These are phyloP conservation scores for Sarcoramphus papa DNA, from an alignment of 2,797 vertebrate genomes.

Conservation along the genomic window DNA sequence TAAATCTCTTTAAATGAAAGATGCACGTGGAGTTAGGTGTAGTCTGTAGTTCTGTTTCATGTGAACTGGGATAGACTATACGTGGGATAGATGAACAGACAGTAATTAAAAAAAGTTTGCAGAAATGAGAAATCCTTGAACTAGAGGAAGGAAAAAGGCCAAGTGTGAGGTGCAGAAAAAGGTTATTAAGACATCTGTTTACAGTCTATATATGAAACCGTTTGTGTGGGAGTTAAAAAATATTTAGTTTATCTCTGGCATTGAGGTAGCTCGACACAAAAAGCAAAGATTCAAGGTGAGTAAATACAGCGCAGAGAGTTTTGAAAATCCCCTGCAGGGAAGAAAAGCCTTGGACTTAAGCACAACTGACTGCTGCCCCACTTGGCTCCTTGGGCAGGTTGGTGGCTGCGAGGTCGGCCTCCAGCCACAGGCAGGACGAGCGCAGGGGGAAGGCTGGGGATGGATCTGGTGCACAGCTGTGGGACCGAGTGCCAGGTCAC, in stretches of 20 bases:
- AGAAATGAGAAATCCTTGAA: not conserved
- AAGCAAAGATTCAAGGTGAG: not conserved
- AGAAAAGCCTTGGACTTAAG: not conserved
- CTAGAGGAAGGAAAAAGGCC: not conserved
- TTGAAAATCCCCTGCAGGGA: not conserved
- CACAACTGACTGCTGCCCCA: fast-evolving
- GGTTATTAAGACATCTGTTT: not conserved
- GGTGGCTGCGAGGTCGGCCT: not conserved
- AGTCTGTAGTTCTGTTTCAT: not conserved
- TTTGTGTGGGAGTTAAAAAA: not conserved
- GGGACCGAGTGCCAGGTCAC: not conserved
- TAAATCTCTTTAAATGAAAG: not conserved
- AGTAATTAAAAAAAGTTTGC: not conserved
- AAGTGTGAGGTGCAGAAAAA: not conserved
- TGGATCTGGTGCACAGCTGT: not conserved
- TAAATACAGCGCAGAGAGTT: not conserved
- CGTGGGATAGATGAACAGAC: not conserved
- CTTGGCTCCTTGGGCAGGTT: fast-evolving
- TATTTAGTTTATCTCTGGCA: not conserved
- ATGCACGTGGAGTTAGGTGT: not conserved
- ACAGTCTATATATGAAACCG: not conserved
- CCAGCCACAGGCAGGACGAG: not conserved
- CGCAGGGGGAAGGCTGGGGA: not conserved
- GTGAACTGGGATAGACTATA: not conserved
- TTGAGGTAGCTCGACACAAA: not conserved